A percentile compares a stretch with the other conserved stretches of the same genome.
Conservation (phyloP, 2,888 invertebrate species). For the Diaprepes abbreviatus region DNA sequence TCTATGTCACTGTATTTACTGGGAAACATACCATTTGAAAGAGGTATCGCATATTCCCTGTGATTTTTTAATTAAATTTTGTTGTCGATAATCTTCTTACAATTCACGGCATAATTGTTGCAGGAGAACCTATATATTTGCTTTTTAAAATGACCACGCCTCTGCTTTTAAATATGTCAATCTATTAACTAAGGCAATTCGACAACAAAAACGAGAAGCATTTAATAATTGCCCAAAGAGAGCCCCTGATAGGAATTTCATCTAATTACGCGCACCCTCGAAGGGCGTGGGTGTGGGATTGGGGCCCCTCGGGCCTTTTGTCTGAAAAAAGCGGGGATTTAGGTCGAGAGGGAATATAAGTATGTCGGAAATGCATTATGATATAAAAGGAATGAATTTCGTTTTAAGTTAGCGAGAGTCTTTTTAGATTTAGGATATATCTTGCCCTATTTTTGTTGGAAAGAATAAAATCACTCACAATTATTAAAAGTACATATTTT, state of each 20-base stretch:
- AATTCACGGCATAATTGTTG: no score
- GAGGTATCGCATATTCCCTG: no score
- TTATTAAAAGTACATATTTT: no score
- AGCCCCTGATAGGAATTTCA: slow-evolving; percentile 62
- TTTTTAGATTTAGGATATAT: no score
- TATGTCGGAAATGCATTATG: slow-evolving; percentile 26
- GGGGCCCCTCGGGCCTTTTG: slow-evolving; percentile 36
- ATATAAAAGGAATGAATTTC: no score
- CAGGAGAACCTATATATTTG: neutral
- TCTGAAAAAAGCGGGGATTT: slow-evolving; percentile 29
- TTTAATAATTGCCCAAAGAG: slow-evolving; percentile 56
- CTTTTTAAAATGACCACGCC: neutral
- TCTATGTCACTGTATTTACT: no score
- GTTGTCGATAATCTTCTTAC: no score
- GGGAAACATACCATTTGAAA: no score
- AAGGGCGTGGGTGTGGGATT: slow-evolving; percentile 42
- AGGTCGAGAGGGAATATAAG: slow-evolving; percentile 29
- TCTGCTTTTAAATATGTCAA: slow-evolving; percentile 17
- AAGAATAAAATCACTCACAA: no score
- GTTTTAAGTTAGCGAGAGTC: no score
- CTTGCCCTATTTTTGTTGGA: no score
- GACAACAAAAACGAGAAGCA: slow-evolving; percentile 52
- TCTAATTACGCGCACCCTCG: slow-evolving; percentile 61
- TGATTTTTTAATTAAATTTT: no score
- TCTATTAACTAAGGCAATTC: slow-evolving; percentile 38